These are phyloP conservation scores for Cynaeus angustus DNA, from an alignment of 2,888 invertebrate genomes.

Conservation along the genomic window DNA sequence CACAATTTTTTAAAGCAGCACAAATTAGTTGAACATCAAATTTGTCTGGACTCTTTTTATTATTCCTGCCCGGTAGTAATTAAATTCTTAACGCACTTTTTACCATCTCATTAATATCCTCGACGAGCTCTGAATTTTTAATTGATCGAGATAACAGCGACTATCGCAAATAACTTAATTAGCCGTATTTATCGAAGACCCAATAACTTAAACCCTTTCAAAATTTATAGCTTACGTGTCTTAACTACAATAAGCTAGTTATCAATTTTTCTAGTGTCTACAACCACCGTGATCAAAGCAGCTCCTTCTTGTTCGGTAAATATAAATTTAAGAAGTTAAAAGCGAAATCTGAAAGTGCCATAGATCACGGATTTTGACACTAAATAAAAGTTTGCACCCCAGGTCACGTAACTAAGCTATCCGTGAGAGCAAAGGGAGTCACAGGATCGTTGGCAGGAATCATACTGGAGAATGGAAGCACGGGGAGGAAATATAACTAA, in stretches of 20 bases:
- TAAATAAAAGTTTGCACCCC: conserved; percentile 48
- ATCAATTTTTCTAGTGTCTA: conserved; percentile 6
- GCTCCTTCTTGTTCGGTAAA: conserved; percentile 24
- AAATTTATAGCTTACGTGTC: conserved; percentile 32
- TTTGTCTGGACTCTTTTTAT: background rate
- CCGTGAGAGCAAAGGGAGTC: conserved; percentile 40
- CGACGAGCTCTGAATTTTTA: conserved; percentile 24
- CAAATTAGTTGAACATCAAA: background rate
- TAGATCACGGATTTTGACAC: conserved; percentile 46
- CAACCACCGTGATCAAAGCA: background rate
- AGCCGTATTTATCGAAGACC: conserved; percentile 21
- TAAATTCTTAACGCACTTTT: conserved; percentile 2
- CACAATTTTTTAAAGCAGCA: background rate
- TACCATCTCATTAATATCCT: conserved; percentile 11
- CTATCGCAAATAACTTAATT: conserved; percentile 30
- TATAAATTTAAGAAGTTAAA: conserved; percentile 40
- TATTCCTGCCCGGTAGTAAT: background rate
- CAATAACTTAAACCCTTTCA: conserved; percentile 17
- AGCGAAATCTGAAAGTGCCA: conserved; percentile 39
- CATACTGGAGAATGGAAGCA: conserved; percentile 29
- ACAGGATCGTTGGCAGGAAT: conserved; percentile 42
- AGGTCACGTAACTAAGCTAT: conserved; percentile 48
- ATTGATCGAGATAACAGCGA: conserved; percentile 1
- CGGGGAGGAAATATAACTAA: conserved; percentile 38
- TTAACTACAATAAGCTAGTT: conserved; percentile 6